Base-by-base conservation (phyloP, 2,888 invertebrate species). In the Tipula confusa region DNA sequence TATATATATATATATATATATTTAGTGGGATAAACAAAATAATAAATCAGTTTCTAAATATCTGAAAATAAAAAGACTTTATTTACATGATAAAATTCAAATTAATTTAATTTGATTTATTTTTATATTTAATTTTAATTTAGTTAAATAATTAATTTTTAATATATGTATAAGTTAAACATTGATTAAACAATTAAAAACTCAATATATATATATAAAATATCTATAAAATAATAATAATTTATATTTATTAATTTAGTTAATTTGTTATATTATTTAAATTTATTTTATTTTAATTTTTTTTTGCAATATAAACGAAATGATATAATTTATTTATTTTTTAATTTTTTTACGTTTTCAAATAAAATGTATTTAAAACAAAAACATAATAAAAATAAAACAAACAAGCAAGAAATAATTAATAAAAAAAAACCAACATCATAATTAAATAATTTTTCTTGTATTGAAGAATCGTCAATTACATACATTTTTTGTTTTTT, bases 391-490 rank as follows among this genome's bases (percentile, higher is more conserved):
- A 15, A 29, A n/a, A 81, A 29, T n/a, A 81, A 79, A 28, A 28
- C n/a, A 79, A 79, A 28, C 29, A 29, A 79, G n/a, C 80, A 29
- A 80, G 31, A 79, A 79, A 15, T 80, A 80, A 80, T n/a, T n/a
- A 80, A 80, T 29, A 80, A 80, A n/a, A n/a, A n/a, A 80, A 80
- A 15, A 29, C n/a, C 80, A 79, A 28, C n/a, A 29, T n/a, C n/a
- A n/a, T n/a, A n/a, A n/a, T n/a, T n/a, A n/a, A n/a, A 80, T 80
- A 15, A n/a, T 80, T 80, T 80, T 80, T 82, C 18, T 82, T 82
- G 82, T 82, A 82, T 82, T 82, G 82, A 82, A 82, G 82, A 82
- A 82, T 82, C 82, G 82, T 82, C 82, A 82, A 82, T 82, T 82
- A 82, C 6, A 24, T 82, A 81, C 43, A 81, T 82, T 82, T 33